phyloP scores from a whole-genome alignment of 2,888 invertebrate genomes.

The Hydrotaea diabolus region DNA sequence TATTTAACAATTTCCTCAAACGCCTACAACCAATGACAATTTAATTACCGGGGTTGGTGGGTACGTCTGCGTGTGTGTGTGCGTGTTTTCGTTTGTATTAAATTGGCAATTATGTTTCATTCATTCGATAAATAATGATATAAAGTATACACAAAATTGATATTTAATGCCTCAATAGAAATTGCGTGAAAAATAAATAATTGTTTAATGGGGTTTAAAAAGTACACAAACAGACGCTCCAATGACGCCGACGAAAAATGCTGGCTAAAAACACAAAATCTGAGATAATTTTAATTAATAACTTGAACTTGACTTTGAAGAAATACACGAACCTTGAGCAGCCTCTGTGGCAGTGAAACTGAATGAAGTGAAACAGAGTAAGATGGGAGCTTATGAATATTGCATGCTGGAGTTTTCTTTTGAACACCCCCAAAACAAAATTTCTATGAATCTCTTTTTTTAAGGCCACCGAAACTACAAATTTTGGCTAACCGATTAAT shows the following conservation, averaged over 20 bases:
- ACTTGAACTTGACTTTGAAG: not conserved
- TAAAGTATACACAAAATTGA: not conserved
- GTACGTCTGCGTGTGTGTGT: no score
- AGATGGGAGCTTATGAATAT: no score
- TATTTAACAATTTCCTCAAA: conserved; percentile 47
- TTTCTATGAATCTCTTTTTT: no score
- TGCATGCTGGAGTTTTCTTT: no score
- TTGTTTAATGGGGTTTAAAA: not conserved
- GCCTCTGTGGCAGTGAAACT: no score
- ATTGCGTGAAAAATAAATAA: conserved; percentile 1
- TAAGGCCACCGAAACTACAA: no score
- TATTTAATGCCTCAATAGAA: not conserved
- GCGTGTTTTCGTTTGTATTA: not conserved
- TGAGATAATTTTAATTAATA: not conserved
- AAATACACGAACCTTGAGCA: not conserved
- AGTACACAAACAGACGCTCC: not conserved
- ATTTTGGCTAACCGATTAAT: no score
- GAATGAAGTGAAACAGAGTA: no score
- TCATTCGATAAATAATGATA: conserved; percentile 1
- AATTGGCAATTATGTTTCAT: conserved; percentile 16
- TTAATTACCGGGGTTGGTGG: conserved; percentile 42
- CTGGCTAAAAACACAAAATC: not conserved
- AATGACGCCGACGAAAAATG: not conserved
- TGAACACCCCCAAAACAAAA: no score
- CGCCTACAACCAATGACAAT: conserved; percentile 46